Evolutionary conservation across 2,888 invertebrate genomes (phyloP).

Genomic region (Xestia sexstrigata): DNA sequence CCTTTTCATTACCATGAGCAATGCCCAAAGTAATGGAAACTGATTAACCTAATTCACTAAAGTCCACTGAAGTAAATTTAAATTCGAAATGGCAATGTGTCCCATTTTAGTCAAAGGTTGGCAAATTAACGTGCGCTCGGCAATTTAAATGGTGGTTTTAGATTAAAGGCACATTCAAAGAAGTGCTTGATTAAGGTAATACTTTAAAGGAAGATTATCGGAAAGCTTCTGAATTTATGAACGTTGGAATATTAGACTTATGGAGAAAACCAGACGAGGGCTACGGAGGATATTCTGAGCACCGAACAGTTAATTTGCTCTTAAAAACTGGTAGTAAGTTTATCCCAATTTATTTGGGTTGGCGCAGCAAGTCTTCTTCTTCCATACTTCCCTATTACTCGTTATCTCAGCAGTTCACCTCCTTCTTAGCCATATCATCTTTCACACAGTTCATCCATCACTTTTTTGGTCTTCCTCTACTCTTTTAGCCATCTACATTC

Average conservation of each 20-base stretch:
- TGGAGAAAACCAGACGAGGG: neutral
- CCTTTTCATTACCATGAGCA: neutral
- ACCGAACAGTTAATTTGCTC: neutral
- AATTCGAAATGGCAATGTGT: slow-evolving; percentile 54
- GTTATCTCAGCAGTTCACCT: too few relatives aligned
- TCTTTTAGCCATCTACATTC: too few relatives aligned
- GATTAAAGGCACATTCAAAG: slow-evolving; percentile 66
- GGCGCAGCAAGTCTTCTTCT: too few relatives aligned
- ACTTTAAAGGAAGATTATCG: slow-evolving; percentile 39
- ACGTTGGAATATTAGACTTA: slow-evolving; percentile 7
- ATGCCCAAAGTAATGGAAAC: neutral
- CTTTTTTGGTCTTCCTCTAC: too few relatives aligned
- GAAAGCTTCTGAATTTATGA: slow-evolving; percentile 18
- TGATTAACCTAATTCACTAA: slow-evolving; percentile 22
- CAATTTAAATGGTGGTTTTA: slow-evolving; percentile 65
- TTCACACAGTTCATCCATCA: too few relatives aligned
- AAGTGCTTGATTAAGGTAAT: slow-evolving; percentile 53
- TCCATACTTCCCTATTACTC: too few relatives aligned
- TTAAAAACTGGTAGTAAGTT: too few relatives aligned
- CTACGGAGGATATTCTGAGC: neutral
- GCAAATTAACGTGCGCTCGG: slow-evolving; percentile 67
- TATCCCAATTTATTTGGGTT: too few relatives aligned
- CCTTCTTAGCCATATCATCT: too few relatives aligned
- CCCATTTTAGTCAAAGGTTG: slow-evolving; percentile 59
- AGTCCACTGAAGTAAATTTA: slow-evolving; percentile 4